These are phyloP conservation scores for Tetragonula clypearis DNA, from an alignment of 1,140 invertebrate species.

Conservation along the genomic window DNA sequence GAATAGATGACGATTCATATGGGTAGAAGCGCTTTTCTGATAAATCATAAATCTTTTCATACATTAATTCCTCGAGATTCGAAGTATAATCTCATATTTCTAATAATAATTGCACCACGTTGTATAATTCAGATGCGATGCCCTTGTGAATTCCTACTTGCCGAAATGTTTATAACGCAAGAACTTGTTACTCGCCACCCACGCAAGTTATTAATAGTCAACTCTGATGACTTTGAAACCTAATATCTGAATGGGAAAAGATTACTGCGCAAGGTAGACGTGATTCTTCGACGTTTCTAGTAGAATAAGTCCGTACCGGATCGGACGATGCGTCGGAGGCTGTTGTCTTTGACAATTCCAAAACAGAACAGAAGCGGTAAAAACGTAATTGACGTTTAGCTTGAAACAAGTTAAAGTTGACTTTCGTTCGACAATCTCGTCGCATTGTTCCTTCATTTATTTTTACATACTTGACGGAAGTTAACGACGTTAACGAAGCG, in stretches of 20 bases:
- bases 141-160: constrained; percentile 27
- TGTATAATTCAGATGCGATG: constrained; percentile 24
- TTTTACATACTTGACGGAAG: neutral
- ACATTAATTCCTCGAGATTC: neutral
- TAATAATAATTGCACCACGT: neutral
- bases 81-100: neutral
- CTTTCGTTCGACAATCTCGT: neutral
- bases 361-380: neutral
- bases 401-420: neutral
- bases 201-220: constrained; percentile 63
- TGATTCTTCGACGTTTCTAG: constrained; percentile 6
- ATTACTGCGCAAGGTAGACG: constrained; percentile 7
- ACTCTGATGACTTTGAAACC: constrained; percentile 64
- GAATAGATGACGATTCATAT: neutral
- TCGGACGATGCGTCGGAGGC: neutral
- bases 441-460: too few relatives aligned
- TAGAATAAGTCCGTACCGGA: neutral
- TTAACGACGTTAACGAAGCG: neutral
- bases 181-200: constrained; percentile 56
- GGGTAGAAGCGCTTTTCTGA: neutral
- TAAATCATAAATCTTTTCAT: neutral
- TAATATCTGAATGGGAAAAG: constrained; percentile 67
- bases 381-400: neutral
- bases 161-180: constrained; percentile 54
- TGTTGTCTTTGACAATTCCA: too few relatives aligned